Evolutionary conservation across 2,113 vertebrate species (phyloP), one percentile per base, ranked within the genome.

Genomic region (Macrotis lagotis): DNA sequence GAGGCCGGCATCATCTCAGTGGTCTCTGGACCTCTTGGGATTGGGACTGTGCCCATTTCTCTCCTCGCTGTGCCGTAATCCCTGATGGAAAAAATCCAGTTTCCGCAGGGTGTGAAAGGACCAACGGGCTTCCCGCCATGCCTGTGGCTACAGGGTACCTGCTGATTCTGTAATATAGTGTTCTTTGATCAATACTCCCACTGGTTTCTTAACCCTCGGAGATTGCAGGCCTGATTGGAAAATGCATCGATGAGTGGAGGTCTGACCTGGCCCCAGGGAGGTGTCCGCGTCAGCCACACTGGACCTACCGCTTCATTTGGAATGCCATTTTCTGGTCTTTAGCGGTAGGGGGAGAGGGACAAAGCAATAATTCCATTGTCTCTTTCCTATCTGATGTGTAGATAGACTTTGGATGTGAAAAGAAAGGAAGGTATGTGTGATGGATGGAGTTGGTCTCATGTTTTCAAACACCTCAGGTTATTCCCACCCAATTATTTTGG

Each of bases 301-400:
- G 24, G 48, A 88, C 55, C 74, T 93, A 53, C 16, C 53, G 89
- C 94, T 96, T 95, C 92, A 50, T n/a, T n/a, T 91, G 93, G 95
- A 74, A 66, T 26, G 31, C 96, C 96, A 74, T 92, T 0, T 96
- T 66, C 92, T 98, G 92, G 53, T 96, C 92, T 93, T 95, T 55
- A n/a, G 94, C 95, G n/a, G 37, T 19, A 37, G 66, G 37, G 66
- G 37, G 66, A 83, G 94, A 96, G 96, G 0, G 95, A 97, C 96
- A 95, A 98, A 98, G 98, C 98, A 98, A 98, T 98, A 98, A 98
- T 92, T 94, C 96, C 97, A 98, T 96, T 98, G 94, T 96, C 95
- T 94, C 98, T 97, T 97, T 2, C 88, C 96, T 91, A 88, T 31
- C 25, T 66, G 91, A 59, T 91, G 91, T 66, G 96, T 94, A 96